Base-by-base conservation (phyloP, 2,888 invertebrate genomes). In the Melanchra persicariae region DNA sequence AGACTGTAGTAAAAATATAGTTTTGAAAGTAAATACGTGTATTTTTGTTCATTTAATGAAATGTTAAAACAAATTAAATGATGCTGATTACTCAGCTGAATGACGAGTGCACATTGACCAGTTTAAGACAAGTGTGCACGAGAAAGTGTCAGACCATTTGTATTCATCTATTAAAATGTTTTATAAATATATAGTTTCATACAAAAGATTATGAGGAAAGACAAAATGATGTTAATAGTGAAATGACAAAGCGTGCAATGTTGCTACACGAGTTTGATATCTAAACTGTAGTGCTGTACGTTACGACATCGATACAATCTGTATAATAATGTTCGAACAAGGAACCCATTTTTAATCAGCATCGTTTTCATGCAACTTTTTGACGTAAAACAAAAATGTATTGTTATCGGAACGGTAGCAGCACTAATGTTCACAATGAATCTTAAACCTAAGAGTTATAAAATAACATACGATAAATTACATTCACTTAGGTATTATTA, bases 181-280 rank as follows among this genome's bases (percentile, higher is more conserved):
- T 57, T n/a, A 8, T 37, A 22, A 8, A 6, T 37, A 57, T 22
- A 57, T 22, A 37, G 22, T 37, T 57, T 57, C 2, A 24, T 51
- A 58, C 6, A 26, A 45, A 26, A 45, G 22, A 7, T 69, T 12
- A 22, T 58, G 70, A 77, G 19, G 8, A 47, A 22, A 49, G 47
- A 55, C 26, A 45, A 51, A 60, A 72, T 71, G 47, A 72, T 71
- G 26, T 71, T 71, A 54, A 54, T 70, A 40, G 54, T 74, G 59
- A 78, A 71, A 74, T 74, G 79, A 72, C 8, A 78, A 71, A 74
- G 72, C 74, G 72, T 74, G 74, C 74, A 74, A 74, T 70, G 55
- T 78, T 45, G 22, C 79, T 79, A 74, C 47, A 55, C 72, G 54
- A 55, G 37, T 43, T 60, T 71, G 34, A 55, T n/a, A 22, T 49